Evolutionary conservation across 2,888 invertebrate species (phyloP), one percentile per base, ranked within the genome.

Genomic region (Dryadula phaetusa): DNA sequence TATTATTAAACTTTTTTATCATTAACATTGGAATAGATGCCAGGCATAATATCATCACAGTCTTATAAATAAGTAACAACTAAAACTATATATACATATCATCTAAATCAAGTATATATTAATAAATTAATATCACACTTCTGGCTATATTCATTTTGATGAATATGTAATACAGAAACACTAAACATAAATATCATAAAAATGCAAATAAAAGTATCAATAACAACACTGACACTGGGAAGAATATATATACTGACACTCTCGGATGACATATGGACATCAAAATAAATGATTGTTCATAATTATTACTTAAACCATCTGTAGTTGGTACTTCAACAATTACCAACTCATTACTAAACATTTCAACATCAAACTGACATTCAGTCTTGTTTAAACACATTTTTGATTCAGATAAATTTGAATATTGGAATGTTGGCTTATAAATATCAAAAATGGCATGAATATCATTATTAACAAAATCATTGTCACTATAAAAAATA

Each of bases 401-500:
- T 77, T 95, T 94, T 4, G 94, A 94, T 74, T 93, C 91, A 1
- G 94, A 93, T 75, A 94, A 94, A 81, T 95, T 95, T 44, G 95
- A 94, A 83, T 96, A 96, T 79, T 96, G 95, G 87, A 96, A 96
- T 73, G 96, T 96, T 14, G 97, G 97, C 78, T 97, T 97, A 78
- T 95, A 95, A 79, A 97, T 96, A 87, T 97, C 96, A 82, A 97
- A 97, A 71, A 96, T 94, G 6, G 96, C 96, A 86, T 97, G 96
- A 76, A 97, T 96, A 79, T 96, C 95, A 85, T 97, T 97, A 56
- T 93, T 94, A 10, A 96, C 95, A 75, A 95, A 90, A 82, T 97
- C 97, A 87, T 97, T 97, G 82, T 97, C 97, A 77, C 96, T 97
- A 80, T 97, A 97, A 86, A 97, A 97, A 75, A 97, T 97, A 77